A percentile compares a stretch with the other conserved stretches of the same genome.
Evolutionary conservation across 2,888 invertebrate species (phyloP).

Genomic region (Caenorhabditis afra): DNA sequence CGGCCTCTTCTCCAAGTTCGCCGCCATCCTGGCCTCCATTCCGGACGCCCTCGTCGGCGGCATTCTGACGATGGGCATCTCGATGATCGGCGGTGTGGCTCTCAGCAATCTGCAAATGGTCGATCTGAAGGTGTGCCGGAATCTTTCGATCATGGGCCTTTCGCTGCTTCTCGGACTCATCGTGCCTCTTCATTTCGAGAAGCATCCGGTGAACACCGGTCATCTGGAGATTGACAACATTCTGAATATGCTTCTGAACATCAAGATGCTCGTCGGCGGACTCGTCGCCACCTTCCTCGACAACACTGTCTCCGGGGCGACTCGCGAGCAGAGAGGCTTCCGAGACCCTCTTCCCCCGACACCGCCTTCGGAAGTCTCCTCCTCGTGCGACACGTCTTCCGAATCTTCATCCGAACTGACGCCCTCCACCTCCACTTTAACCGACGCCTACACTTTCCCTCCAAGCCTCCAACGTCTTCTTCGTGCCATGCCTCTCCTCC

Average conservation of each 20-base stretch:
- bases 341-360: conserved; percentile 21
- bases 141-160: conserved; percentile 75
- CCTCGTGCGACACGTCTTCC: conserved; percentile 14
- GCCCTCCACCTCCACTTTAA: too few relatives aligned
- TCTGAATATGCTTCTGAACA: conserved; percentile 75
- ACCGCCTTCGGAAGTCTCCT: conserved; percentile 4
- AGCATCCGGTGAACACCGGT: conserved; percentile 63
- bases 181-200: conserved; percentile 70
- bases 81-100: conserved; percentile 76
- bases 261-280: conserved; percentile 81
- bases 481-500: conserved; percentile 34
- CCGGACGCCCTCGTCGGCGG: conserved; percentile 77
- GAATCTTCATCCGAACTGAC: conserved; percentile 6
- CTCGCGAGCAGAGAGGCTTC: conserved; percentile 70
- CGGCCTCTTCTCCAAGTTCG: conserved; percentile 68
- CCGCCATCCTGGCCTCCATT: conserved; percentile 75
- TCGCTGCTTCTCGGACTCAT: conserved; percentile 71
- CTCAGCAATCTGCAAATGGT: conserved; percentile 71
- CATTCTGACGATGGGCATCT: conserved; percentile 75
- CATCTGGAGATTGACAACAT: conserved; percentile 66
- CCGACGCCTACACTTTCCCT: conserved; percentile 48
- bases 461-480: conserved; percentile 38
- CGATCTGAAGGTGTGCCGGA: conserved; percentile 65
- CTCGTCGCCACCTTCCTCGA: conserved; percentile 82
- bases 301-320: conserved; percentile 79